Evolutionary conservation across 2,113 vertebrate genomes (phyloP).

Genomic region (Aleadryas rufinucha): DNA sequence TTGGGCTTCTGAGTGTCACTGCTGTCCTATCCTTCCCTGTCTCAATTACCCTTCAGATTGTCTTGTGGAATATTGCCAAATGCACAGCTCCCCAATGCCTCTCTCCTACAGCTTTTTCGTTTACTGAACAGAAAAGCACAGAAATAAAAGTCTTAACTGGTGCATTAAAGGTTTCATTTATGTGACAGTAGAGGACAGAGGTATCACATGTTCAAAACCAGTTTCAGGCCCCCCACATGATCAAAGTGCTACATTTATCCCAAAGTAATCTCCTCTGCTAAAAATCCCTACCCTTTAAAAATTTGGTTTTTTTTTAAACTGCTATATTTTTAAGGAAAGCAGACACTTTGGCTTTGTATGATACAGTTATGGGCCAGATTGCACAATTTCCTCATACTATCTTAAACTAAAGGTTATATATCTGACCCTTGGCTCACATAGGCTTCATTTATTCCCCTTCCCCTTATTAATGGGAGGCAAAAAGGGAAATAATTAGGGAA

Average conservation of each 20-base stretch:
- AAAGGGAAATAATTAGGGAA: background rate
- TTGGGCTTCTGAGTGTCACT: background rate
- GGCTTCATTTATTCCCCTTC: background rate
- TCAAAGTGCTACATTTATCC: background rate
- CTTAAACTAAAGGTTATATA: background rate
- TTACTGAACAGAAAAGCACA: background rate
- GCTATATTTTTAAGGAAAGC: background rate
- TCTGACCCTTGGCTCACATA: background rate
- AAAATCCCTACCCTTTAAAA: background rate
- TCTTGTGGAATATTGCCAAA: background rate
- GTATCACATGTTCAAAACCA: background rate
- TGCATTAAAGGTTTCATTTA: background rate
- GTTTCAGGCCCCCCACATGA: background rate
- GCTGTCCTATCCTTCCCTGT: background rate
- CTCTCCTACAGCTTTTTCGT: background rate
- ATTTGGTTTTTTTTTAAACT: accelerated
- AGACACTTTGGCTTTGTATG: background rate
- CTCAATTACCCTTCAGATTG: background rate
- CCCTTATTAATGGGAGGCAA: accelerated
- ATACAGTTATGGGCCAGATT: background rate
- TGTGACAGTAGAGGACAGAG: background rate
- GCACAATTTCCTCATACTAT: background rate
- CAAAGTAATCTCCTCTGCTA: background rate
- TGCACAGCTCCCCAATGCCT: background rate
- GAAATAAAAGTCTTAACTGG: background rate